Evolutionary conservation across 30 jellyfish, hydroid and myxozoan species (phyloP).

Genomic region (Hydractinia echinata): DNA sequence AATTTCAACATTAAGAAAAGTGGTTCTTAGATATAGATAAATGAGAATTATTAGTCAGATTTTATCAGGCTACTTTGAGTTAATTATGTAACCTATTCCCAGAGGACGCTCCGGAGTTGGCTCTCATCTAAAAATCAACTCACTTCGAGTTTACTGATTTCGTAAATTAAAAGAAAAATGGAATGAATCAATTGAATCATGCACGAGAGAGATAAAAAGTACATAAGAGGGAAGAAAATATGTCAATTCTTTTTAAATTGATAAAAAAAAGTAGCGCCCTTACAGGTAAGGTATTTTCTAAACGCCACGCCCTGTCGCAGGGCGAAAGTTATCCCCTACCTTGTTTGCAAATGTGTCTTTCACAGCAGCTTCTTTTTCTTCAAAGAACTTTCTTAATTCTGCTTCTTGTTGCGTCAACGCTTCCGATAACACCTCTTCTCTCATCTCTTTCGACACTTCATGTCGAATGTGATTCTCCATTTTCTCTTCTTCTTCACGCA

Average conservation of each 20-base stretch:
- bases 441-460: constrained; percentile 50
- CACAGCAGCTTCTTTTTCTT: constrained; percentile 78
- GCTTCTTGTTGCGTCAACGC: constrained; percentile 76
- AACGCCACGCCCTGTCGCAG: not conserved
- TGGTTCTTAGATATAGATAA: no score
- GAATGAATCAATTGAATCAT: no score
- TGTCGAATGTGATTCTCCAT: constrained; percentile 37
- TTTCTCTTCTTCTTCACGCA: constrained; percentile 28
- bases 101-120: no score
- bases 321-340: constrained; percentile 27
- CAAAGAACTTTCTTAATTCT: constrained; percentile 63
- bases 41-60: no score
- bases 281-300: not conserved
- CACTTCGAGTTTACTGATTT: no score
- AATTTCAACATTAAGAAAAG: no score
- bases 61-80: no score
- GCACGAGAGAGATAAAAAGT: no score
- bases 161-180: no score
- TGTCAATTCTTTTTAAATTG: not conserved
- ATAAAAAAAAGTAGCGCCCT: not conserved
- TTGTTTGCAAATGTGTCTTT: constrained; percentile 75
- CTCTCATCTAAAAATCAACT: no score
- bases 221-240: no score
- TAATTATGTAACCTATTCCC: no score
- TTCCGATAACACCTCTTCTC: constrained; percentile 51